Percentiles rank a stretch among this genome's conserved stretches.
phyloP scores from a whole-genome alignment of 1,140 invertebrate genomes.

The Agraylea sexmaculata region DNA sequence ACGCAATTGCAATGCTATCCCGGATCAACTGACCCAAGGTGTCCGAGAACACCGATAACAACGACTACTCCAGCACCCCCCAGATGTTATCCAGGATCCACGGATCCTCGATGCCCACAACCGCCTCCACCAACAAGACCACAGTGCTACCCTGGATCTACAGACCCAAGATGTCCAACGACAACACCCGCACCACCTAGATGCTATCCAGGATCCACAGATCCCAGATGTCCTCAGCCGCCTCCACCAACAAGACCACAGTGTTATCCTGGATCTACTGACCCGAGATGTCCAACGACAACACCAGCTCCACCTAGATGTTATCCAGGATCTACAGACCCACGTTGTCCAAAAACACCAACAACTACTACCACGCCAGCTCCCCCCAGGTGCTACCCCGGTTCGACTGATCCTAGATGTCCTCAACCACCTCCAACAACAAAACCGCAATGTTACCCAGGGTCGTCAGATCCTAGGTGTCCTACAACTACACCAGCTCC shows the following conservation, averaged over 20 bases:
- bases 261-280: conserved; percentile 28
- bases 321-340: conserved; percentile 23
- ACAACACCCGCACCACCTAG: conserved; percentile 14
- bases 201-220: conserved; percentile 22
- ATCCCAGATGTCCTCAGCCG: conserved; percentile 24
- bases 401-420: conserved; percentile 28
- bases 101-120: conserved; percentile 22
- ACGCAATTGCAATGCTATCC: conserved; percentile 15
- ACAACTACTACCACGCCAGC: conserved; percentile 17
- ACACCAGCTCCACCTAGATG: conserved; percentile 21
- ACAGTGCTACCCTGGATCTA: conserved; percentile 29
- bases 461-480: conserved; percentile 28
- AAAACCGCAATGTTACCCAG: conserved; percentile 24
- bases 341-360: conserved; percentile 26
- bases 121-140: conserved; percentile 6
- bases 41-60: conserved; percentile 19
- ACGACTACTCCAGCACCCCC: conserved; percentile 12
- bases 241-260: conserved; percentile 11
- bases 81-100: conserved; percentile 20
- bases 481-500: conserved; percentile 23
- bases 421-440: conserved; percentile 19
- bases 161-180: conserved; percentile 26
- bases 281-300: conserved; percentile 26
- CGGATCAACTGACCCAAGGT: conserved; percentile 24
- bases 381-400: conserved; percentile 22